Percentiles rank a stretch among this genome's conserved stretches.
phyloP scores from a whole-genome alignment of 2,113 vertebrate genomes.

The Mustelus asterias region DNA sequence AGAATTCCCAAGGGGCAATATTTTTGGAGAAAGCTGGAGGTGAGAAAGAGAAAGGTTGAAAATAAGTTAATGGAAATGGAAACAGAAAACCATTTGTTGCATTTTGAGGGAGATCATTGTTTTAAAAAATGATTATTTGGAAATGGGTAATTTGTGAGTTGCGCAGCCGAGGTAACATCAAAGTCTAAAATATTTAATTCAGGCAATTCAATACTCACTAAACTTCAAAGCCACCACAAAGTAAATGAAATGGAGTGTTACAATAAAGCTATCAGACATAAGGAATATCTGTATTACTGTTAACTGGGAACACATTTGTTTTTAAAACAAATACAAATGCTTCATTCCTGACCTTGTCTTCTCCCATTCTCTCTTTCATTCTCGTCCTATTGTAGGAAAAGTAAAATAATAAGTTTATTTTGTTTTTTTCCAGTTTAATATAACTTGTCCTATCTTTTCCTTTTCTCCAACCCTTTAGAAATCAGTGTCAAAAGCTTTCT shows the following conservation, averaged over 20 bases:
- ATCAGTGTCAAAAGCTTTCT: neutral
- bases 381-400: neutral
- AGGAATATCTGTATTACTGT: neutral
- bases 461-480: neutral
- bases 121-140: neutral
- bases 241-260: neutral
- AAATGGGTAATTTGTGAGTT: neutral
- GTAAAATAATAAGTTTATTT: neutral
- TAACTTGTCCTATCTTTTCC: neutral
- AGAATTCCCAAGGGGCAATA: neutral
- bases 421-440: neutral
- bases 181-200: neutral
- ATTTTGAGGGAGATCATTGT: neutral
- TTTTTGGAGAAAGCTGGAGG: neutral
- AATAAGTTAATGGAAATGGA: neutral
- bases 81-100: neutral
- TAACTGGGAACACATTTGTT: neutral
- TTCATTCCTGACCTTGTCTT: neutral
- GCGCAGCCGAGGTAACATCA: neutral
- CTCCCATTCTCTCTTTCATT: neutral
- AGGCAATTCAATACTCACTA: neutral
- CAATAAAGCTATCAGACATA: neutral
- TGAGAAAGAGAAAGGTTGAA: neutral
- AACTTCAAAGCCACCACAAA: neutral
- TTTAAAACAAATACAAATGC: neutral